These are phyloP conservation scores for Chymomyza procnemis DNA, from an alignment of 2,888 invertebrate species.

Conservation along the genomic window DNA sequence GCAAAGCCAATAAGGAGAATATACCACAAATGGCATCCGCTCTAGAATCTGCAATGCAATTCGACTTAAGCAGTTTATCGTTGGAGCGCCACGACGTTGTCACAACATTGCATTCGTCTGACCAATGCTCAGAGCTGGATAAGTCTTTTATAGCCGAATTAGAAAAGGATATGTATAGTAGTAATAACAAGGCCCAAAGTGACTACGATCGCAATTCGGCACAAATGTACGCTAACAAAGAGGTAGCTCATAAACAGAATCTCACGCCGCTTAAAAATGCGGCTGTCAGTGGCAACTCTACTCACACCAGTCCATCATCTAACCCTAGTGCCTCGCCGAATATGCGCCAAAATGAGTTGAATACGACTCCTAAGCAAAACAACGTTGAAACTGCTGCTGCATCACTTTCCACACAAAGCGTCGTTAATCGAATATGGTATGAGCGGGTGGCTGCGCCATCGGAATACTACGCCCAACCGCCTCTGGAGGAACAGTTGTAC, in stretches of 20 bases:
- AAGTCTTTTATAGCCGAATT: constrained; percentile 83
- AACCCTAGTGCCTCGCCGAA: constrained; percentile 60
- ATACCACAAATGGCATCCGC: constrained; percentile 55
- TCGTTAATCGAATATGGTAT: constrained; percentile 80
- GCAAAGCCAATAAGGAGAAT: constrained; percentile 70
- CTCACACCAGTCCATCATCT: constrained; percentile 61
- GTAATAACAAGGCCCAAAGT: constrained; percentile 67
- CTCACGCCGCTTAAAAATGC: constrained; percentile 71
- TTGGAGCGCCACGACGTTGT: constrained; percentile 56
- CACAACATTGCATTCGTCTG: neutral
- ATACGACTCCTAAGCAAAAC: constrained; percentile 66
- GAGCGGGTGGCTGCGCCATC: constrained; percentile 75
- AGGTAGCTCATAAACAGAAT: constrained; percentile 73
- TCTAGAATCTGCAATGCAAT: constrained; percentile 64
- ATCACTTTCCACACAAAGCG: constrained; percentile 73
- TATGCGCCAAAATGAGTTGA: constrained; percentile 49
- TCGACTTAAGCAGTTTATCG: constrained; percentile 69
- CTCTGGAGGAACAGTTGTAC: constrained; percentile 64
- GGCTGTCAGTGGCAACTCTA: constrained; percentile 30
- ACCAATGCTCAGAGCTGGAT: constrained; percentile 74
- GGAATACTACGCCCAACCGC: constrained; percentile 72
- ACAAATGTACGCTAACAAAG: constrained; percentile 75
- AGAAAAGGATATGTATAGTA: constrained; percentile 81
- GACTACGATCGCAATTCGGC: constrained; percentile 77
- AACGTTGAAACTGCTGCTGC: constrained; percentile 61